A percentile compares a stretch with the other conserved stretches of the same genome.
Evolutionary conservation across 2,888 invertebrate genomes (phyloP).

Genomic region (Allacma fusca): DNA sequence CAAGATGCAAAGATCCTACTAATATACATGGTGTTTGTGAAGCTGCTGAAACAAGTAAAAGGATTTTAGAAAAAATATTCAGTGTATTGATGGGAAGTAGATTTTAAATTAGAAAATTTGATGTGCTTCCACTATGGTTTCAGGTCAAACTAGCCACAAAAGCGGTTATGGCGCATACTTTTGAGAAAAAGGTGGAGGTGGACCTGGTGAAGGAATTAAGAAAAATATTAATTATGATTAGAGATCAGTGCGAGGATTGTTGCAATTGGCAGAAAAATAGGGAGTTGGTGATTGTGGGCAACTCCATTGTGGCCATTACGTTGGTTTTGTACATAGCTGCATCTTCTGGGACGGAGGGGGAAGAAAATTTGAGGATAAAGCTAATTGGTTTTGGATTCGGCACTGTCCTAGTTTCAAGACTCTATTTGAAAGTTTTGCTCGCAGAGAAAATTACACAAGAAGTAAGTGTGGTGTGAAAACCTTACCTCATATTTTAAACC

Average conservation of each 20-base stretch:
- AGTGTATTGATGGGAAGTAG: too few species aligned
- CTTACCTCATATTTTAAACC: too few species aligned
- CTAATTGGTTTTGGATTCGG: neutral
- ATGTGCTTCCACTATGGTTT: too few species aligned
- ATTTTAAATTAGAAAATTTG: too few species aligned
- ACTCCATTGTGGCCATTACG: neutral
- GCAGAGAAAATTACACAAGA: neutral
- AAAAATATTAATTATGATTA: neutral
- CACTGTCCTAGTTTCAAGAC: neutral
- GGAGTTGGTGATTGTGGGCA: neutral
- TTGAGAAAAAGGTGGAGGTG: neutral
- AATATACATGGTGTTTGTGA: neutral
- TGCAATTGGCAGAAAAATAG: constrained; percentile 16
- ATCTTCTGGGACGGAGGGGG: too few species aligned
- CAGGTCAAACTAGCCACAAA: neutral
- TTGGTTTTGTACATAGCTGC: neutral
- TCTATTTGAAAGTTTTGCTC: neutral
- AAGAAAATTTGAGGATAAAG: neutral
- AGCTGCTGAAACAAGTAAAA: constrained; percentile 21
- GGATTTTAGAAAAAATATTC: too few species aligned
- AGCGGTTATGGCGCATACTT: neutral
- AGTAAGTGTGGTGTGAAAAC: too few species aligned
- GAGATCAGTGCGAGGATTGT: constrained; percentile 5
- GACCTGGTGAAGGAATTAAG: neutral
- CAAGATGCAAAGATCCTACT: constrained; percentile 6